Conservation (phyloP, 2,797 vertebrate genomes). For the Pantherophis vulpinus region DNA sequence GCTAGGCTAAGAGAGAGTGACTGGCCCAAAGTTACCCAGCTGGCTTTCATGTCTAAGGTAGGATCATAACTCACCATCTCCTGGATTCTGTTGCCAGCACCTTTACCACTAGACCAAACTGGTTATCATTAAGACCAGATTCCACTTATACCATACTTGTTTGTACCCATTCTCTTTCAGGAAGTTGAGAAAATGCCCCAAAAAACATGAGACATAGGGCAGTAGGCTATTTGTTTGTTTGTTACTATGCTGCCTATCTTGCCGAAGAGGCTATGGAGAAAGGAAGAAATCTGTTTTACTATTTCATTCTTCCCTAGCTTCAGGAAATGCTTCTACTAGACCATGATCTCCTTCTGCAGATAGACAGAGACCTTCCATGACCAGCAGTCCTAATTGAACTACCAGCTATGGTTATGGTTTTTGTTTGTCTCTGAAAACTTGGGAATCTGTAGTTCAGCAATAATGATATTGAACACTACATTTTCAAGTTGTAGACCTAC, state of each 20-base stretch:
- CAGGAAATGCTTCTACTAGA: not conserved
- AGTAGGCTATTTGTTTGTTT: not conserved
- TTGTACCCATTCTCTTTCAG: not conserved
- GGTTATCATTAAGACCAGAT: not conserved
- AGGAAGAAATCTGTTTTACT: too few species aligned
- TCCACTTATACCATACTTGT: not conserved
- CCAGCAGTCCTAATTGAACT: not conserved
- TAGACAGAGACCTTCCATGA: not conserved
- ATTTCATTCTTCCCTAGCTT: not conserved
- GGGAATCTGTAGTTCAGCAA: not conserved
- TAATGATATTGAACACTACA: not conserved
- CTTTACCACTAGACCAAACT: not conserved
- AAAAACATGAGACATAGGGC: not conserved
- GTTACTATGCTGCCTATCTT: not conserved
- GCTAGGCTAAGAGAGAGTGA: not conserved
- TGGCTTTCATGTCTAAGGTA: not conserved
- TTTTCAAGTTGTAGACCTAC: not conserved
- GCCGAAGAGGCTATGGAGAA: fast-evolving
- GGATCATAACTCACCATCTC: not conserved
- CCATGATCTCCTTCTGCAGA: not conserved
- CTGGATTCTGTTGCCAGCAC: not conserved
- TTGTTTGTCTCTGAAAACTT: not conserved
- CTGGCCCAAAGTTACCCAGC: not conserved
- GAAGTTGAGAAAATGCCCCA: not conserved
- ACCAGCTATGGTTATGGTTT: not conserved